Conservation (phyloP, 1,140 invertebrate species). For the Oscheius sp. region DNA sequence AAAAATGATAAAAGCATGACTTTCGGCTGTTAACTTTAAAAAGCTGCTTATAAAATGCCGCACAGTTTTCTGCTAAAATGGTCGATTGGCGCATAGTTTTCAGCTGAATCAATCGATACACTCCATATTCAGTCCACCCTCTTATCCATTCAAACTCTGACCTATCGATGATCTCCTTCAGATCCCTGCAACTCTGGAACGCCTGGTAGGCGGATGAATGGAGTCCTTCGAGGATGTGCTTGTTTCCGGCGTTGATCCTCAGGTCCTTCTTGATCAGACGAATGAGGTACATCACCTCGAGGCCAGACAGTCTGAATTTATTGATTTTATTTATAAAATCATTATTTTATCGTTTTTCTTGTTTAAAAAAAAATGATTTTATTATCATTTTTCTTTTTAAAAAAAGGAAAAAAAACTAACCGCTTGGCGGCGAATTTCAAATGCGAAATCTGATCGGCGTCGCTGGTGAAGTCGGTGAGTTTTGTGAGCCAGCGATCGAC, state of each 20-base stretch:
- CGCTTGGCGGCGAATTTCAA: conserved; percentile 30
- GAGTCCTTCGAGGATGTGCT: conserved; percentile 17
- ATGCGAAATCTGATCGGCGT: background rate
- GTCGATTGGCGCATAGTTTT: no score
- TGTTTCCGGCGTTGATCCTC: conserved; percentile 5
- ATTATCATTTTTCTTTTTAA: background rate
- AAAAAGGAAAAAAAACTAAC: background rate
- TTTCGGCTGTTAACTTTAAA: no score
- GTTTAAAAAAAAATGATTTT: background rate
- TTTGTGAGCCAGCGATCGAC: conserved; percentile 31
- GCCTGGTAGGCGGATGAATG: conserved; percentile 6
- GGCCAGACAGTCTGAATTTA: background rate
- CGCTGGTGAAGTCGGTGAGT: background rate
- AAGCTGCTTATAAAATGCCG: no score
- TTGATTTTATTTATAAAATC: background rate
- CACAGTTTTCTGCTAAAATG: no score
- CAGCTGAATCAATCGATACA: no score
- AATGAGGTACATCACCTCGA: conserved; percentile 16
- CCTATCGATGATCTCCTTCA: background rate
- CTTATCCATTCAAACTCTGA: no score
- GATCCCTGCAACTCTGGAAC: conserved; percentile 12
- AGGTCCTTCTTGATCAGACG: conserved; percentile 29
- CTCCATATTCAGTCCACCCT: no score
- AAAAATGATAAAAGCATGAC: no score
- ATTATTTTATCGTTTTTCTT: background rate